Base-by-base conservation (phyloP, 1,140 invertebrate genomes). In the Achroia grisella region DNA sequence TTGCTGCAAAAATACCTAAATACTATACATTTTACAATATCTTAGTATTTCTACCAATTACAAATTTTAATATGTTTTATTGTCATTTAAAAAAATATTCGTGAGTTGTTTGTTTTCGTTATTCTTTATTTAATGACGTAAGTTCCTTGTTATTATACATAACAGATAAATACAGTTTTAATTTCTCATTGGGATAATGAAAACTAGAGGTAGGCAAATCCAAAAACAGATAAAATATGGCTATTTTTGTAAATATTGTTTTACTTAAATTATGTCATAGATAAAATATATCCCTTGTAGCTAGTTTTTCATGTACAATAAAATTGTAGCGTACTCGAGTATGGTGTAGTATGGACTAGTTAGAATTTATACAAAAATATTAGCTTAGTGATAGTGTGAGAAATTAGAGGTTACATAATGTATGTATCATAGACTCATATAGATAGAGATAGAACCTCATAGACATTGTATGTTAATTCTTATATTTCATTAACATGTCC, bases 231-330 rank as follows among this genome's bases (percentile, higher is more conserved):
- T 58, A 52, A 67, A 70, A 73, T 64, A 1, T 75, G 77, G 74
- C 76, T 82, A 84, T 80, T 84, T 81, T 84, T 84, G 80, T 84
- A 84, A 84, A 84, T 84, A 84, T 72, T 55, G 48, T 78, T 76
- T 81, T 76, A 81, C 75, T 76, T 79, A 76, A 79, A 76, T 78
- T 81, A 77, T 81, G 71, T 74, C 70, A 76, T 81, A 76, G 68
- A 71, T 70, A 69, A 72, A 68, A 82, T 72, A 69, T 79, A 78
- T 80, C 60, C 75, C 75, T n/a, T 67, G 69, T 81, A 78, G 77
- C 47, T 84, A 84, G 80, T 70, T 81, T 76, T 77, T 66, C 79
- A 79, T 84, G 80, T 84, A 84, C 76, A 81, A 81, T 81, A 82
- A 82, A 83, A 84, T 81, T 78, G 74, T 84, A 81, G 80, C 73